Evolutionary conservation across 30 jellyfish, hydroid and myxozoan species (phyloP).

Genomic region (Rhopilema esculentum): DNA sequence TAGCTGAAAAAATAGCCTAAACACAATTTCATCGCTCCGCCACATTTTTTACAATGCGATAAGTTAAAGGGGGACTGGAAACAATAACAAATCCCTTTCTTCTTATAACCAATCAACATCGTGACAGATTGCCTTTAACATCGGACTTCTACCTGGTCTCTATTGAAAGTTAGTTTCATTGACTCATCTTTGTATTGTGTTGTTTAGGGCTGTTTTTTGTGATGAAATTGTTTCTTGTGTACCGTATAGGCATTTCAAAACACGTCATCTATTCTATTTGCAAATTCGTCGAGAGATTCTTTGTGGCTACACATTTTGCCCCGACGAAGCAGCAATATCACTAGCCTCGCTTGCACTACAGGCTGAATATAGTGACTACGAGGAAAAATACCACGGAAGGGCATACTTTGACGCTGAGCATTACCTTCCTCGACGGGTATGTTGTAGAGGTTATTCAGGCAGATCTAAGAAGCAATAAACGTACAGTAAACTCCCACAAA

Average conservation of each 20-base stretch:
- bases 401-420: slow-evolving; percentile 72
- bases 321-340: slow-evolving; percentile 69
- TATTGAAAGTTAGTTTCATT: no score
- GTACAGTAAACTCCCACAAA: no score
- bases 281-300: slow-evolving; percentile 80
- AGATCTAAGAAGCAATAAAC: background rate
- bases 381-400: slow-evolving; percentile 60
- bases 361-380: slow-evolving; percentile 83
- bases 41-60: no score
- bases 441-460: background rate
- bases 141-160: no score
- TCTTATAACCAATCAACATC: no score
- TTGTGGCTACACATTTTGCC: slow-evolving; percentile 71
- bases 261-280: slow-evolving; percentile 79
- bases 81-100: no score
- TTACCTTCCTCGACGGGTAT: slow-evolving; percentile 83
- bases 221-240: background rate
- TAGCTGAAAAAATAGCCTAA: no score
- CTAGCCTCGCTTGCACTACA: slow-evolving; percentile 87
- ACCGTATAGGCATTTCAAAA: slow-evolving; percentile 20
- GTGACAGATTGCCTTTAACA: no score
- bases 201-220: no score
- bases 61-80: no score
- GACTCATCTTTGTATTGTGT: background rate
- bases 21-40: no score